A percentile compares a stretch with the other conserved stretches of the same genome.
phyloP scores from a whole-genome alignment of 2,113 vertebrate species.

The Seriola dumerili region DNA sequence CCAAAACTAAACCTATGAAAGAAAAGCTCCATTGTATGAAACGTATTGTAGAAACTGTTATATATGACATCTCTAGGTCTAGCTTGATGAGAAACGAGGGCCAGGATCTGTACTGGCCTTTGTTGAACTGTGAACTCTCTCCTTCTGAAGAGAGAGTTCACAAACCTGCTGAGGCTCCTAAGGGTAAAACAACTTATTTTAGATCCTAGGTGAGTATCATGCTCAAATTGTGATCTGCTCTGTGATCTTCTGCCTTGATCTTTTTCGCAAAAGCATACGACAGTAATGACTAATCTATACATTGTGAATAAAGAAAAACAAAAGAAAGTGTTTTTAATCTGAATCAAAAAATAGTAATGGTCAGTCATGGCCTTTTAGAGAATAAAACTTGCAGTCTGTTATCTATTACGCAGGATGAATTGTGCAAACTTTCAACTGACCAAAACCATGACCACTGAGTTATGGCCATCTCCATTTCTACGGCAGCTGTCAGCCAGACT shows the following conservation, averaged over 20 bases:
- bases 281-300: not conserved
- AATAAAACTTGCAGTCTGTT: constrained; percentile 2
- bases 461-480: constrained; percentile 19
- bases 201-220: not conserved
- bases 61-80: not conserved
- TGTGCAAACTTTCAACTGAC: constrained; percentile 5
- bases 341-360: not conserved
- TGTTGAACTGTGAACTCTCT: constrained; percentile 10
- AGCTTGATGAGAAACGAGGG: not conserved
- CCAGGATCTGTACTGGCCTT: constrained; percentile 3
- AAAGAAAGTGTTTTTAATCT: not conserved
- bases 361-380: not conserved
- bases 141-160: not conserved
- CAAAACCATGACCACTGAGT: constrained; percentile 4
- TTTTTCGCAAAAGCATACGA: not conserved
- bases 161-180: not conserved
- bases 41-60: constrained; percentile 2
- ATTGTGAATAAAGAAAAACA: not conserved
- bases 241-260: too few relatives aligned
- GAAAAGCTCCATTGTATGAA: constrained; percentile 1
- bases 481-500: not conserved
- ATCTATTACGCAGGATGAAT: not conserved
- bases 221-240: not conserved
- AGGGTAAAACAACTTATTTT: not conserved
- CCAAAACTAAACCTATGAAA: constrained; percentile 13